These are phyloP conservation scores for Crax fasciolata DNA, from an alignment of 2,797 vertebrate genomes.

Conservation along the genomic window DNA sequence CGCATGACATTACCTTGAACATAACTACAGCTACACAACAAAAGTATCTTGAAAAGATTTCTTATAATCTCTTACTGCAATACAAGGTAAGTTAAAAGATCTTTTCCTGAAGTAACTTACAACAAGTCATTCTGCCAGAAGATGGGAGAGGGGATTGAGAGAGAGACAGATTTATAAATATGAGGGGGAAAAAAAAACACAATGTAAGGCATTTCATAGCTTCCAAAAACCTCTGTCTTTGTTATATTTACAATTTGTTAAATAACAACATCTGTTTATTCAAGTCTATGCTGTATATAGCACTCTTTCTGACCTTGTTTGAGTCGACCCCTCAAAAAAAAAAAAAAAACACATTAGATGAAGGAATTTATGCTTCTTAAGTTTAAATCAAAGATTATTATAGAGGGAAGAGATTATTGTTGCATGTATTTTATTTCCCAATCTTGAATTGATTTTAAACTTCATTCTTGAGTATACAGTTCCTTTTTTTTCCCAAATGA, in stretches of 20 bases:
- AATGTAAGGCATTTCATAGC: not conserved
- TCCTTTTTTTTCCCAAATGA: not conserved
- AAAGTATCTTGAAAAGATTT: not conserved
- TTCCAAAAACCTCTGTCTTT: not conserved
- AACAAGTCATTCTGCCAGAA: not conserved
- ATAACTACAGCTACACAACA: not conserved
- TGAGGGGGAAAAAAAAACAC: not conserved
- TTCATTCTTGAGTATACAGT: not conserved
- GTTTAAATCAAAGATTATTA: not conserved
- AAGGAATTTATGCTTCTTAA: not conserved
- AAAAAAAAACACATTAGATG: not conserved
- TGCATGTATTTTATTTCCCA: not conserved
- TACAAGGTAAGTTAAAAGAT: not conserved
- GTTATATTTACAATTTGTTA: conserved; percentile 8
- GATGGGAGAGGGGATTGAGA: accelerated
- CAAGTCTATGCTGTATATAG: not conserved
- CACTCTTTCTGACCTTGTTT: not conserved
- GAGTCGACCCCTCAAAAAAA: not conserved
- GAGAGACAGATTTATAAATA: not conserved
- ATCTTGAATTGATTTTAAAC: not conserved
- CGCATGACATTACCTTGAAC: not conserved
- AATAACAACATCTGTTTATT: not conserved
- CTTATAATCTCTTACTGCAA: not conserved
- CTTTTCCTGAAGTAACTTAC: not conserved
- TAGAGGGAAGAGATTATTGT: not conserved